Base-by-base conservation (phyloP, 1,140 invertebrate genomes). In the Apis dorsata region DNA sequence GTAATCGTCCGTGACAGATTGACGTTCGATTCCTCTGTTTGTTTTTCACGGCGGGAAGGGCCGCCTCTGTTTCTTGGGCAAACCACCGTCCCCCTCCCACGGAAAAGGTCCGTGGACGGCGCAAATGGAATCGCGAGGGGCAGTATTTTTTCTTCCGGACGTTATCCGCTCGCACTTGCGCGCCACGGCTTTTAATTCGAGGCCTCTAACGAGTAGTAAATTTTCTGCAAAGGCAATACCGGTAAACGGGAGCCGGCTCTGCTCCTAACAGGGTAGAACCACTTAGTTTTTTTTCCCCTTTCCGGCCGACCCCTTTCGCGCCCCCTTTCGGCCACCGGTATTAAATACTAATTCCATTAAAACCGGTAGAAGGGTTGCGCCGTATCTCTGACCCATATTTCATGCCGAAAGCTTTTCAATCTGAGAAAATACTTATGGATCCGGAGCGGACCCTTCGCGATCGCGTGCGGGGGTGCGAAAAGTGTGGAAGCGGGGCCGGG, bases 291-390 rank as follows among this genome's bases (percentile, higher is more conserved):
- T 88, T 85, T 83, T 62, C 69, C 80, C 86, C 85, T 88, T 84
- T 86, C 74, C 28, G 75, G 71, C 66, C 88, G 63, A 57, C 55
- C 78, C 86, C 83, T 90, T 83, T 87, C 89, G 80, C 81, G 78
- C 75, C 63, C 79, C 83, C 81, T 84, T 44, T 79, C 85, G 75
- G 79, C 87, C 85, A 88, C 91, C 90, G 71, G 87, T 93, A 93
- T 93, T 93, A 93, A 94, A 93, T 93, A 93, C 93, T 93, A 94
- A 94, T 94, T 93, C 92, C 93, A 94, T 94, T 94, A 94, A 93
- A 94, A 77, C 90, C 89, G 34, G 89, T 91, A 91, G 91, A 94
- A 94, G 93, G 93, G 93, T 93, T 93, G 93, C 72, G 72, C 68
- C 86, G 79, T 87, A 91, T 91, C 88, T 93, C 90, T 93, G 91